Base-by-base conservation (phyloP, 1,140 invertebrate genomes). In the Diorhabda carinulata region DNA sequence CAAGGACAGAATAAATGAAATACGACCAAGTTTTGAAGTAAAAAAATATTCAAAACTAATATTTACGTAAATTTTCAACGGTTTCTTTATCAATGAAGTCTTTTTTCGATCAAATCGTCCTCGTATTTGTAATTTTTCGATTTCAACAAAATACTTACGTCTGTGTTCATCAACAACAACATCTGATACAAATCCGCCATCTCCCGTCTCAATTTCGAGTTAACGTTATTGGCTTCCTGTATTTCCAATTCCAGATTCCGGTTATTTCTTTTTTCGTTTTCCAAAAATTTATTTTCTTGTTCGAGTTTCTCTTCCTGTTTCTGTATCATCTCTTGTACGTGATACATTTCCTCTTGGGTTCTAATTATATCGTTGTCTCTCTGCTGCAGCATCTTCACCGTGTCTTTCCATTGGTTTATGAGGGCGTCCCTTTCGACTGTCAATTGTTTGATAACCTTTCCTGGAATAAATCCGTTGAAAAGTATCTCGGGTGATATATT, bases 361-460 rank as follows among this genome's bases (percentile, higher is more conserved):
- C 82, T 79, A 57, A 79, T 74, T 3, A 86, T 86, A 25, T 85
- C 84, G 3, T 77, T 81, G 62, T 87, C 85, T n/a, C 85, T 77
- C 67, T 86, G 84, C 9, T 84, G 76, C 57, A 87, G 68, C 71
- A 86, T 85, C 70, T 86, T 85, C 0, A 86, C 82, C 5, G 85
- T 81, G 62, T 79, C 80, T 10, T 84, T 80, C 86, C 86, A 87
- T 69, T 80, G 77, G 9, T 64, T 68, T 3, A 81, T 74, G 4
- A 81, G 65, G 4, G 70, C 67, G 58, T 74, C 71, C 10, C 79
- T 67, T 71, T 81, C 77, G 3, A 57, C 70, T 61, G 70, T 68
- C 70, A 75, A 75, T 43, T 79, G 70, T 59, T 75, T 77, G 5
- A 80, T 72, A 41, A 76, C 72, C 72, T 81, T 78, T 25, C 74